These are phyloP conservation scores for Anguilla japonica DNA, from an alignment of 2,113 vertebrate genomes.

Conservation along the genomic window DNA sequence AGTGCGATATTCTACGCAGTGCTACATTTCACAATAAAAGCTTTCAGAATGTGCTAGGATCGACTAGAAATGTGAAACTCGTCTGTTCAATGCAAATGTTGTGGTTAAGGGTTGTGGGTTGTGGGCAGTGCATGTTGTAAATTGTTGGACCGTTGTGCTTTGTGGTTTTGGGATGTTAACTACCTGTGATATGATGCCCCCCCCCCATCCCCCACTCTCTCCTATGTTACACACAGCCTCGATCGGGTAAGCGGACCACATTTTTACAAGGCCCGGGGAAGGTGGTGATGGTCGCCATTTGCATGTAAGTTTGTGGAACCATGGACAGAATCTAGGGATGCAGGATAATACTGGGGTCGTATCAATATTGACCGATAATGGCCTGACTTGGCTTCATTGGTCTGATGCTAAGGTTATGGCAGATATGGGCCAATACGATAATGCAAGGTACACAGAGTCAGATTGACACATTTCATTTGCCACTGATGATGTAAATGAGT, in stretches of 20 bases:
- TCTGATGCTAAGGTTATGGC: too few relatives aligned
- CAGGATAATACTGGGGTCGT: too few relatives aligned
- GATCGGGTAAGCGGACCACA: conserved; percentile 77
- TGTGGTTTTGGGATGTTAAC: background rate
- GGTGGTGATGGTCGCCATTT: conserved; percentile 98
- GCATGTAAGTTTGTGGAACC: conserved; percentile 84
- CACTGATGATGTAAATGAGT: too few relatives aligned
- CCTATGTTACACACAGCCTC: conserved; percentile 73
- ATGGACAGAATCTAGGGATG: too few relatives aligned
- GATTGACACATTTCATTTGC: too few relatives aligned
- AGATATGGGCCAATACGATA: too few relatives aligned
- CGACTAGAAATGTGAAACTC: background rate
- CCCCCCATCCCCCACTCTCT: background rate
- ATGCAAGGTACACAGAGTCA: too few relatives aligned
- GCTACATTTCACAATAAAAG: conserved; percentile 12
- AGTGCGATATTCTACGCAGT: conserved; percentile 32
- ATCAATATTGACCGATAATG: background rate
- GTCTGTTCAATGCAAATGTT: background rate
- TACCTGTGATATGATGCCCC: background rate
- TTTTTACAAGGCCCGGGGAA: conserved; percentile 95
- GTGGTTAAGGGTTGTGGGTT: background rate
- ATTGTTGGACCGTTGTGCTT: background rate
- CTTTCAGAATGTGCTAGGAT: background rate
- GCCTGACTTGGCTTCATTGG: too few relatives aligned
- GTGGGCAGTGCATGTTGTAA: background rate